Evolutionary conservation across 2,113 vertebrate genomes (phyloP).

Genomic region (Pagrus major): DNA sequence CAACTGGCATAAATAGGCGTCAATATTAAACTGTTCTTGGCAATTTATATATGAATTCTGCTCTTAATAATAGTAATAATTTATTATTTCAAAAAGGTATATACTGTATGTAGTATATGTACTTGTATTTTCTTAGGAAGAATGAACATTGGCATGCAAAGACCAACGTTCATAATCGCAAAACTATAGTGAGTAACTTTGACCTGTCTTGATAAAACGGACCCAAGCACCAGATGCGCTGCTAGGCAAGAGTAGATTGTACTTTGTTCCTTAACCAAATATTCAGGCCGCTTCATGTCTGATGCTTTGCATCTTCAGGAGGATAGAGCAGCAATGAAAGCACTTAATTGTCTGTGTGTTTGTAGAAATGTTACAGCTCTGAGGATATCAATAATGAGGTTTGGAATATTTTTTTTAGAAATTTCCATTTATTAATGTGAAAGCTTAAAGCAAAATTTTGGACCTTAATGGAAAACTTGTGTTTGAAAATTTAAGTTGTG

Average conservation of each 20-base stretch:
- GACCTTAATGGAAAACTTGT: neutral
- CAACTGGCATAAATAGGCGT: too few species aligned
- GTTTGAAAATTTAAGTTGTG: constrained; percentile 8
- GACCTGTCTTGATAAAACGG: neutral
- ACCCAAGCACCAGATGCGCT: constrained; percentile 10
- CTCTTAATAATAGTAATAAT: constrained; percentile 19
- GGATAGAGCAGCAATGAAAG: neutral
- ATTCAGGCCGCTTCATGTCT: constrained; percentile 21
- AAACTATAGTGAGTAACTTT: neutral
- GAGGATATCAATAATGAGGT: constrained; percentile 1
- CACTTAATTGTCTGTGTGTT: constrained; percentile 21
- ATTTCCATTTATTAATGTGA: constrained; percentile 7
- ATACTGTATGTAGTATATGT: neutral
- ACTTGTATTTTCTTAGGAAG: constrained; percentile 40
- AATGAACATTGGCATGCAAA: neutral
- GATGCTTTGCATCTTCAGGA: constrained; percentile 7
- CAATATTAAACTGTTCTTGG: too few species aligned
- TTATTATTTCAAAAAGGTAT: neutral
- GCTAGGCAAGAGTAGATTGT: neutral
- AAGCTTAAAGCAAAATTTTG: constrained; percentile 23
- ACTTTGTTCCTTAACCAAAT: constrained; percentile 45
- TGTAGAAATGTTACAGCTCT: constrained; percentile 35
- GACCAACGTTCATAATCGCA: neutral
- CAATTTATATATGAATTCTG: constrained; percentile 1
- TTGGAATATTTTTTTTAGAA: constrained; percentile 45